phyloP scores from a whole-genome alignment of 2,113 vertebrate species.

The Urocynchramus pylzowi region DNA sequence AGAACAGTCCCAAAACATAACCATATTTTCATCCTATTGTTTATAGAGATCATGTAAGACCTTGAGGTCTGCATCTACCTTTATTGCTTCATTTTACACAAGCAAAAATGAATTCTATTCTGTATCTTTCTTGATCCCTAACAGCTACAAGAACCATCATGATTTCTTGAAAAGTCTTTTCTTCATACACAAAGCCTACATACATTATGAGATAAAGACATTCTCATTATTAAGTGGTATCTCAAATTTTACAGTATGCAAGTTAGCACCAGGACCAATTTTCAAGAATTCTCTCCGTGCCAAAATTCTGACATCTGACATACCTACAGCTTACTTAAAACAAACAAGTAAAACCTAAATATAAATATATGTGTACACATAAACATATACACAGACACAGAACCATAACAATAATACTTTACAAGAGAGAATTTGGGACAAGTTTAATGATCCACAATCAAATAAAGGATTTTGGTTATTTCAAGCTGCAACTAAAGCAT shows the following conservation, averaged over 20 bases:
- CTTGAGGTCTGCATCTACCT: not conserved
- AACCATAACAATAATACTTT: not conserved
- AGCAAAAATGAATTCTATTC: not conserved
- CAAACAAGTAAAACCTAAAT: not conserved
- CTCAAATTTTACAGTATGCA: not conserved
- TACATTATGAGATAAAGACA: not conserved
- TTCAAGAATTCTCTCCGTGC: not conserved
- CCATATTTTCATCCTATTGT: not conserved
- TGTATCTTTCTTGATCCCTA: not conserved
- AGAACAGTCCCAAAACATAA: not conserved
- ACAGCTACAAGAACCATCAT: not conserved
- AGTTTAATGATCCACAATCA: not conserved
- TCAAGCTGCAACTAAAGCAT: not conserved
- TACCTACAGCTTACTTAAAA: not conserved
- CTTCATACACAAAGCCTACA: not conserved
- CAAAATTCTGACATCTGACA: not conserved
- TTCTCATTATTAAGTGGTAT: not conserved
- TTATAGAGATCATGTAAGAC: not conserved
- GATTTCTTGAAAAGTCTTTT: not conserved
- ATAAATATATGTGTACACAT: not conserved
- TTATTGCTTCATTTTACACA: not conserved
- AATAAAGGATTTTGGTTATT: not conserved
- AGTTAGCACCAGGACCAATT: not conserved
- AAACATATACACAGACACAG: not conserved
- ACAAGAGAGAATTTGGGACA: not conserved